Conservation (phyloP, 2,888 invertebrate genomes). For the Terebella lapidaria region DNA sequence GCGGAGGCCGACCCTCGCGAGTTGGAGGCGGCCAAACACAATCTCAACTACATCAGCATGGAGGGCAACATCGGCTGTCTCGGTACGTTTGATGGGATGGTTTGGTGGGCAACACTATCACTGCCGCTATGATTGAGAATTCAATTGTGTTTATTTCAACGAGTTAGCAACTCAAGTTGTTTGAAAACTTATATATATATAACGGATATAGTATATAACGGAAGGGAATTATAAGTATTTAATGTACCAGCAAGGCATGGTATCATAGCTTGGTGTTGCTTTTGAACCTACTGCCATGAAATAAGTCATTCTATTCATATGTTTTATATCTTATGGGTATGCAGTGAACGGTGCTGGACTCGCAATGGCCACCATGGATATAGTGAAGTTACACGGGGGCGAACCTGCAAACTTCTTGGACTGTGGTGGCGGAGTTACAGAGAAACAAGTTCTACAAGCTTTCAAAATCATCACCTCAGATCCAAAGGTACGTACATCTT, state of each 20-base stretch:
- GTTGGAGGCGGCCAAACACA: slow-evolving; percentile 81
- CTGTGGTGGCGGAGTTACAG: slow-evolving; percentile 92
- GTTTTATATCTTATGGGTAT: too few species aligned
- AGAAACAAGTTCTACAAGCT: slow-evolving; percentile 88
- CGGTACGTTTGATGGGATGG: slow-evolving; percentile 53
- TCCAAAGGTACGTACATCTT: slow-evolving; percentile 56
- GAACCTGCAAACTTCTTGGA: slow-evolving; percentile 97
- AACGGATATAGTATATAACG: too few species aligned
- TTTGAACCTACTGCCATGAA: too few species aligned
- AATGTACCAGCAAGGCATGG: too few species aligned
- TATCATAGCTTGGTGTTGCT: too few species aligned
- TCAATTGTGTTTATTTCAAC: too few species aligned
- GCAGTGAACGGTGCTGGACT: slow-evolving; percentile 97
- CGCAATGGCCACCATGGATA: slow-evolving; percentile 99
- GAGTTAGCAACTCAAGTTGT: too few species aligned
- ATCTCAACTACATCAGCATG: slow-evolving; percentile 94
- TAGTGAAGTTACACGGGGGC: slow-evolving; percentile 93
- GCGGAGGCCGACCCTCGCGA: slow-evolving; percentile 88
- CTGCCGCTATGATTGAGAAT: too few species aligned
- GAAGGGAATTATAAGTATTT: too few species aligned
- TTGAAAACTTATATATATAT: too few species aligned
- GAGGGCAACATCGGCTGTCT: slow-evolving; percentile 94
- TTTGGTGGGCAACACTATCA: too few species aligned
- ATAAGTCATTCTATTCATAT: too few species aligned
- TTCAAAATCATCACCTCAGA: slow-evolving; percentile 80